Conservation (phyloP, 2,113 vertebrate genomes). For the Hylia prasina region DNA sequence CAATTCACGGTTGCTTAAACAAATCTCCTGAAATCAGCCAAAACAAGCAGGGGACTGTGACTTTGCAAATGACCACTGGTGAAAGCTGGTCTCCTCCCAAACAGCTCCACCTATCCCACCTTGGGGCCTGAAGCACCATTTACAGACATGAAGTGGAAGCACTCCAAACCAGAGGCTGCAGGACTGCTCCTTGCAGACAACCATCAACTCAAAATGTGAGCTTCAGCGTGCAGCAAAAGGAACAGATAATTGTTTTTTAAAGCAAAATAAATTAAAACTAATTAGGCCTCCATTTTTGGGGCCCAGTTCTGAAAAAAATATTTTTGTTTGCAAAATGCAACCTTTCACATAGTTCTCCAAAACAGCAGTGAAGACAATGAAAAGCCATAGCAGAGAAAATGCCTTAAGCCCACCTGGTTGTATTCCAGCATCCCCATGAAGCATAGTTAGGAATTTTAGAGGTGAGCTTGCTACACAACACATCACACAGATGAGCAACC, state of each 20-base stretch:
- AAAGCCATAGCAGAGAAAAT: not conserved
- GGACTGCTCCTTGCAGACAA: not conserved
- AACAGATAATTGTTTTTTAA: not conserved
- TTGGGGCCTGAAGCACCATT: not conserved
- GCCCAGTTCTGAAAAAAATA: not conserved
- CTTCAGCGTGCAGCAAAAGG: not conserved
- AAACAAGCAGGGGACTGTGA: not conserved
- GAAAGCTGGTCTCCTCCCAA: not conserved
- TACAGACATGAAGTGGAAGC: not conserved
- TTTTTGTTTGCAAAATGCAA: not conserved
- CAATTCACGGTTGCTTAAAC: not conserved
- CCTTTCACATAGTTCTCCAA: not conserved
- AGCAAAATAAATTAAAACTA: not conserved
- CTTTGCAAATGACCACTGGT: not conserved
- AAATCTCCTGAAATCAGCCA: not conserved
- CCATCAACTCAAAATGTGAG: not conserved
- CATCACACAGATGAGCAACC: not conserved
- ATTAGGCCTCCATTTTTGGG: not conserved
- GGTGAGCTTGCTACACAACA: not conserved
- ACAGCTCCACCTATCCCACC: not conserved
- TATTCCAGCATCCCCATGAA: not conserved
- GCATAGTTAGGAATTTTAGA: not conserved
- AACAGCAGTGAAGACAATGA: not conserved
- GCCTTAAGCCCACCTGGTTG: not conserved
- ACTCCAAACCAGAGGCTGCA: not conserved